Evolutionary conservation across 2,113 vertebrate species (phyloP).

Genomic region (Craseonycteris thonglongyai): DNA sequence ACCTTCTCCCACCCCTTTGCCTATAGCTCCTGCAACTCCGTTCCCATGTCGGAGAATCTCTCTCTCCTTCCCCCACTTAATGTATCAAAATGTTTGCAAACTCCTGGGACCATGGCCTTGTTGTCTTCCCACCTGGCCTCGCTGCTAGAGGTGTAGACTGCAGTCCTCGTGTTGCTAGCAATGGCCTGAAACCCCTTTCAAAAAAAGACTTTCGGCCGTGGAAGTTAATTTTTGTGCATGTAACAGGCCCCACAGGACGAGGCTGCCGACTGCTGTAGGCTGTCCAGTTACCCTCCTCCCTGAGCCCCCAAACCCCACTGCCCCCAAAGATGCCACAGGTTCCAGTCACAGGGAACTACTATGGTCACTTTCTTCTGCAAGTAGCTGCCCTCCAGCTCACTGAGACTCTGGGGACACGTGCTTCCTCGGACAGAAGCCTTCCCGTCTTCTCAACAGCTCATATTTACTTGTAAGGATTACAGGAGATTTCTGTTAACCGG

Average conservation of each 20-base stretch:
- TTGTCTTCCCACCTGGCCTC: not conserved
- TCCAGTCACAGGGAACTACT: not conserved
- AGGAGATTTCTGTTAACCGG: too few relatives aligned
- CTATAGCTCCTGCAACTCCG: not conserved
- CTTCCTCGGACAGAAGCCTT: not conserved
- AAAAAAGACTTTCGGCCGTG: not conserved
- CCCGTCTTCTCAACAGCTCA: not conserved
- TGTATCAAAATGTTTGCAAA: not conserved
- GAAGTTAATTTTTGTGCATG: not conserved
- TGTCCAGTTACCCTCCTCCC: not conserved
- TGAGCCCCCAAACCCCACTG: fast-evolving
- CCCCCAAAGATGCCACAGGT: not conserved
- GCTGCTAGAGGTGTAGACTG: not conserved
- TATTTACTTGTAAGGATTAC: not conserved
- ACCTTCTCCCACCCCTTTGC: not conserved
- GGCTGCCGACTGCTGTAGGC: too few relatives aligned
- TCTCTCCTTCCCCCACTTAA: not conserved
- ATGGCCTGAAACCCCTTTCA: not conserved
- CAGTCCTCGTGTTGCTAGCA: not conserved
- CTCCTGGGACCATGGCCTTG: not conserved
- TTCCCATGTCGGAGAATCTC: too few relatives aligned
- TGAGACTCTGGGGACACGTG: not conserved
- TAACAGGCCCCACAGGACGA: not conserved
- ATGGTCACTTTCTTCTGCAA: not conserved
- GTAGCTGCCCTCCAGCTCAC: not conserved